A percentile compares a stretch with the other conserved stretches of the same genome.
Evolutionary conservation across 2,797 vertebrate species (phyloP).

Genomic region (Acestrorhynchus altus): DNA sequence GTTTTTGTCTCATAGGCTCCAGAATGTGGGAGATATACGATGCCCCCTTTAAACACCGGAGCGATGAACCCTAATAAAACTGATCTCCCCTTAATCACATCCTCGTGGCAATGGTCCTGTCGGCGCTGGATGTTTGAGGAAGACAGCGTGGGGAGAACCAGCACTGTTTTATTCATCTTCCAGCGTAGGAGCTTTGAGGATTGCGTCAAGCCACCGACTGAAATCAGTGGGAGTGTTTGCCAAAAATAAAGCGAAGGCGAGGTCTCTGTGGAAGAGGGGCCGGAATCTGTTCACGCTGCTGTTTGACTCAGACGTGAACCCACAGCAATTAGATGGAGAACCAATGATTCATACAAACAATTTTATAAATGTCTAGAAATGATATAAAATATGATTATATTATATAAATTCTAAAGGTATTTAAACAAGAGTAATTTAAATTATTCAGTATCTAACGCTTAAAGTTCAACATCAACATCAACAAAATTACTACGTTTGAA

Average conservation of each 20-base stretch:
- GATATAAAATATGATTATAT: no score
- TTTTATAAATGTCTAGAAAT: no score
- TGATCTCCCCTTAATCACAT: conserved; percentile 2
- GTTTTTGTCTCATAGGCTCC: neutral
- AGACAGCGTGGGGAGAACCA: neutral
- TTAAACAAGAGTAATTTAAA: no score
- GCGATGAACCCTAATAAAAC: neutral
- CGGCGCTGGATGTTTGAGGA: neutral
- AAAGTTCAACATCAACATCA: no score
- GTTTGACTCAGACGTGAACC: neutral
- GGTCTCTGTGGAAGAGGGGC: neutral
- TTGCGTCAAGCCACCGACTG: conserved; percentile 6
- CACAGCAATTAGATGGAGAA: neutral
- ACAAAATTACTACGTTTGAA: no score
- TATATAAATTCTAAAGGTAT: no score
- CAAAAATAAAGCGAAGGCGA: conserved; percentile 1
- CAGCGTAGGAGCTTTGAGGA: neutral
- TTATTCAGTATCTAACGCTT: no score
- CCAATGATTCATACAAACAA: neutral
- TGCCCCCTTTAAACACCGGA: neutral
- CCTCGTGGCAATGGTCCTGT: neutral
- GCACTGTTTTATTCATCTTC: conserved; percentile 16
- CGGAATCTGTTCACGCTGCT: neutral
- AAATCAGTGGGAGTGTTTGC: conserved; percentile 18
- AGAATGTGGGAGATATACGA: neutral